These are phyloP conservation scores for Odontocolon sp. DNA, from an alignment of 2,888 invertebrate genomes.

Conservation along the genomic window DNA sequence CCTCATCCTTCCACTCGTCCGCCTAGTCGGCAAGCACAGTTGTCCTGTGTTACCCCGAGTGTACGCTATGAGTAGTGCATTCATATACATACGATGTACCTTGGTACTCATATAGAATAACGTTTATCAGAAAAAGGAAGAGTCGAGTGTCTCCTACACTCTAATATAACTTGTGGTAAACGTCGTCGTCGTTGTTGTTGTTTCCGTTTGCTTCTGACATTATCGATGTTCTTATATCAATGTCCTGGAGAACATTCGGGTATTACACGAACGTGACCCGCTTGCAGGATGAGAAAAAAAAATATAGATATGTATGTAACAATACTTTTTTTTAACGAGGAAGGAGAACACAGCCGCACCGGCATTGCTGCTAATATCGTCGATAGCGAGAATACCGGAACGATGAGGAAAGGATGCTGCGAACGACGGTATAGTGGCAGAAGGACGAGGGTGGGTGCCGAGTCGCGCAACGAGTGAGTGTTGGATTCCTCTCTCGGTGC, in stretches of 20 bases:
- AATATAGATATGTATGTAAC: constrained; percentile 43
- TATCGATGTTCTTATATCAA: too few relatives aligned
- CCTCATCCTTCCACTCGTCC: constrained; percentile 29
- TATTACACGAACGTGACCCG: not conserved
- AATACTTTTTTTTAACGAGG: constrained; percentile 27
- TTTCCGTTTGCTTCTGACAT: too few relatives aligned
- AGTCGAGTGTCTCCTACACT: too few relatives aligned
- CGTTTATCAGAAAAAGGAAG: constrained; percentile 12
- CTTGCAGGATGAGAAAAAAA: not conserved
- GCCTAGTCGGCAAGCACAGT: constrained; percentile 19
- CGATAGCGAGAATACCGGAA: constrained; percentile 26
- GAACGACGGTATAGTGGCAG: not conserved
- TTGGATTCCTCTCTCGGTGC: constrained; percentile 34
- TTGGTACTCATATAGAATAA: constrained; percentile 13
- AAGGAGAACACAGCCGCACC: not conserved
- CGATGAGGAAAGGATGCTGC: constrained; percentile 55
- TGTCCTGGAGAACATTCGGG: too few relatives aligned
- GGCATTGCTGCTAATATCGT: constrained; percentile 8
- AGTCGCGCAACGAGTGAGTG: too few relatives aligned
- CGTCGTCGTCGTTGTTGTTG: too few relatives aligned
- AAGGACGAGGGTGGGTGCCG: constrained; percentile 27
- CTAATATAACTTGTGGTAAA: too few relatives aligned
- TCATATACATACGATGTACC: not conserved
- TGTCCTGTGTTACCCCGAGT: constrained; percentile 7
- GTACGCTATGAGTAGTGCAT: not conserved